Percentiles rank a stretch among this genome's conserved stretches.
Conservation (phyloP, 2,797 vertebrate genomes). For the Tamandua tetradactyla region DNA sequence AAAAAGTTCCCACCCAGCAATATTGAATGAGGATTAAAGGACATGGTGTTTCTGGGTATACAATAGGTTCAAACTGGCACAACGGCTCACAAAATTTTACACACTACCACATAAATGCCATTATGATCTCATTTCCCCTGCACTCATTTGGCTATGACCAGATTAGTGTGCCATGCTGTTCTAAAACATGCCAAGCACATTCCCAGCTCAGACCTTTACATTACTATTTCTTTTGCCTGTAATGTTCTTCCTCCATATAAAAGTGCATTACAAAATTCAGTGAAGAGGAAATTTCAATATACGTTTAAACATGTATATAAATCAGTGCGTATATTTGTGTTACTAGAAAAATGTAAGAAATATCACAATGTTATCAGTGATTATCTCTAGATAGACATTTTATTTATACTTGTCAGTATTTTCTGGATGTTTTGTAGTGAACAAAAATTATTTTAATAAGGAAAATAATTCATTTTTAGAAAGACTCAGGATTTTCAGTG, state of each 20-base stretch:
- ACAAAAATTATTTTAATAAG: conserved; percentile 7
- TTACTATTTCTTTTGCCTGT: background rate
- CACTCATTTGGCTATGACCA: background rate
- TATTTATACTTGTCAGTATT: conserved; percentile 21
- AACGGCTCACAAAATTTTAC: background rate
- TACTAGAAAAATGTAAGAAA: background rate
- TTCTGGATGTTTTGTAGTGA: conserved; percentile 40
- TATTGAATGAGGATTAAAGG: too few species aligned
- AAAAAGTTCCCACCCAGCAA: too few species aligned
- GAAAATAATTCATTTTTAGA: conserved; percentile 18
- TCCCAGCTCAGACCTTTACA: background rate
- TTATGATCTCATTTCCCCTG: conserved; percentile 1
- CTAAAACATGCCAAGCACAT: background rate
- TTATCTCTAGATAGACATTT: background rate
- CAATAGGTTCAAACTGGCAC: too few species aligned
- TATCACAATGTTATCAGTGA: background rate
- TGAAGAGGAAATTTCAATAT: background rate
- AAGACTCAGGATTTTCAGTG: conserved; percentile 40
- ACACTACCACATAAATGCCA: background rate
- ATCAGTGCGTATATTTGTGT: background rate
- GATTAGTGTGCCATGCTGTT: background rate
- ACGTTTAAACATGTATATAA: background rate
- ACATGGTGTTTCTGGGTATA: too few species aligned
- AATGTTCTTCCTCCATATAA: background rate
- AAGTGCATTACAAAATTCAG: background rate